Evolutionary conservation across 1,140 invertebrate species (phyloP).

Genomic region (Muscidifurax raptorellus): DNA sequence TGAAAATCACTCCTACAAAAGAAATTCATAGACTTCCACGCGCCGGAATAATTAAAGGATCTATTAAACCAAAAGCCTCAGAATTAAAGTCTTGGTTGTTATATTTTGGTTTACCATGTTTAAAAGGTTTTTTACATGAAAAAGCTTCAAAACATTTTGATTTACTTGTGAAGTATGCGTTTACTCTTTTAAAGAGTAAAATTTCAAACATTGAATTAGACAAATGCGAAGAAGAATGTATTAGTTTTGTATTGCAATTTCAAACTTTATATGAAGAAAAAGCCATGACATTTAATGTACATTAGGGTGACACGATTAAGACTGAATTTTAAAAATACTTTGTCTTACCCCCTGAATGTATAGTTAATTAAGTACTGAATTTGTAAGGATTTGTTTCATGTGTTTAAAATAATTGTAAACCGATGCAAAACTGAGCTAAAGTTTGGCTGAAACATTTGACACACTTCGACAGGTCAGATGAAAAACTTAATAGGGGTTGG

Average conservation of each 20-base stretch:
- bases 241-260: conserved; percentile 19
- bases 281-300: neutral
- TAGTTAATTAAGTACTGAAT: no score
- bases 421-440: no score
- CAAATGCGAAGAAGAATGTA: conserved; percentile 39
- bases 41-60: neutral
- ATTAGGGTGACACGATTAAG: no score
- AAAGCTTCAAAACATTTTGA: conserved; percentile 28
- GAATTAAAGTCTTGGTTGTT: conserved; percentile 29
- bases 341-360: no score
- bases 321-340: no score
- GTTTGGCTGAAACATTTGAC: no score
- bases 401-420: no score
- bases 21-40: conserved; percentile 6
- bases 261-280: neutral
- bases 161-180: conserved; percentile 34
- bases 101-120: conserved; percentile 9
- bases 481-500: no score
- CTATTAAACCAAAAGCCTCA: conserved; percentile 3
- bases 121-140: conserved; percentile 7
- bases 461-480: no score
- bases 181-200: conserved; percentile 5
- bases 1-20: neutral
- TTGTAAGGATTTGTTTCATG: no score
- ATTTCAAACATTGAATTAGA: conserved; percentile 13